A percentile compares a stretch with the other conserved stretches of the same genome.
Conservation (phyloP, 2,797 vertebrate species). For the Rhabdomys pumilio region DNA sequence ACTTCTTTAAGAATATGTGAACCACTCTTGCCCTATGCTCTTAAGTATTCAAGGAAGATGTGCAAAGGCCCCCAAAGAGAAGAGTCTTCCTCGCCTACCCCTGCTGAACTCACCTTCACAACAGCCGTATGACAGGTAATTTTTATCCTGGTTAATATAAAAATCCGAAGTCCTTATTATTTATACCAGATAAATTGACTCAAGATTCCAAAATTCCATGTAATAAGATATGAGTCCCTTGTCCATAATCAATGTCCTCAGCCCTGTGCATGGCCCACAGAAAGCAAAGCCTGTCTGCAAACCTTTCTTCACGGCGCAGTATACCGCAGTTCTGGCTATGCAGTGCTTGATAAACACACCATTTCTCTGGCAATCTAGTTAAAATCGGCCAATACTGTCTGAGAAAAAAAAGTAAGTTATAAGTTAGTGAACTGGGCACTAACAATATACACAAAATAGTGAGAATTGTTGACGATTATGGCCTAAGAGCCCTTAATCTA, state of each 20-base stretch:
- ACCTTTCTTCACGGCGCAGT: neutral
- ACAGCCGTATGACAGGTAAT: neutral
- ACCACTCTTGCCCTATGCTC: neutral
- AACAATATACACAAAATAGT: conserved; percentile 52
- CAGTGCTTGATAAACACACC: neutral
- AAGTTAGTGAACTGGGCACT: neutral
- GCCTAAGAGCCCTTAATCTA: neutral
- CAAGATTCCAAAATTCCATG: conserved; percentile 23
- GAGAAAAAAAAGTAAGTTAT: conserved; percentile 53
- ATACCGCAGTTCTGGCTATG: neutral
- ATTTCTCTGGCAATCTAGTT: conserved; percentile 36
- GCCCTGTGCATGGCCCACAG: too few species aligned
- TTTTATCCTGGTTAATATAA: conserved; percentile 48
- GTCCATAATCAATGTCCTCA: neutral
- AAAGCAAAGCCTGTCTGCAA: neutral
- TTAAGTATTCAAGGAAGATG: neutral
- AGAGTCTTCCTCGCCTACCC: neutral
- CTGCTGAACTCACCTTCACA: neutral
- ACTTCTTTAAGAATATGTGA: neutral
- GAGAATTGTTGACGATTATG: neutral
- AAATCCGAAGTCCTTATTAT: conserved; percentile 49
- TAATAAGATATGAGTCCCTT: neutral
- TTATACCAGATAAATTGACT: conserved; percentile 1
- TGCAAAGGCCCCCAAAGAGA: neutral
- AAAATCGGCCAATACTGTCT: conserved; percentile 23